Evolutionary conservation across 2,888 invertebrate species (phyloP).

Genomic region (Ophonus ardosiacus): DNA sequence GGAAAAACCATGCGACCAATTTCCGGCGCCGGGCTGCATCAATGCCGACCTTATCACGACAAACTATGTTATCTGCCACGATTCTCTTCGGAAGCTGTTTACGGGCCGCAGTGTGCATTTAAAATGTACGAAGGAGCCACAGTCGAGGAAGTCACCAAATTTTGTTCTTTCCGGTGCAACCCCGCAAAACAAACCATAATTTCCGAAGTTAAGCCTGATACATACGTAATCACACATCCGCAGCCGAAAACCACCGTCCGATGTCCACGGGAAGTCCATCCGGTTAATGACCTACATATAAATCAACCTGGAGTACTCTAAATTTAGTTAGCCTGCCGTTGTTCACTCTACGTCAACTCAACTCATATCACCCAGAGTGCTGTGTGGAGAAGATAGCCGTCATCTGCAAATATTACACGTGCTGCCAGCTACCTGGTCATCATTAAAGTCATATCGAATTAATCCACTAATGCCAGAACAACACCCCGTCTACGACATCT

Average conservation of each 20-base stretch:
- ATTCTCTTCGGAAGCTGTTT: constrained; percentile 17
- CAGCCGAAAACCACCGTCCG: not conserved
- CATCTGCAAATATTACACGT: not conserved
- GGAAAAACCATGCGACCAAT: constrained; percentile 34
- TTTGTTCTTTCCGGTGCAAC: too few relatives aligned
- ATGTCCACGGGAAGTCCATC: not conserved
- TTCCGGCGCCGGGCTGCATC: not conserved
- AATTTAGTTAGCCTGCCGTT: constrained; percentile 3
- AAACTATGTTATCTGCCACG: constrained; percentile 43
- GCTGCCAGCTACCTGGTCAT: constrained; percentile 18
- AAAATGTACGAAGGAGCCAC: not conserved
- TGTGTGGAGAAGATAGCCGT: constrained; percentile 5
- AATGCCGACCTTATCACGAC: constrained; percentile 55
- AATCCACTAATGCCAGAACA: not conserved
- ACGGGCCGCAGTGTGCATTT: constrained; percentile 51
- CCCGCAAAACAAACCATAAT: too few relatives aligned
- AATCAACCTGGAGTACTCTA: not conserved
- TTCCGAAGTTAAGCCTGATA: too few relatives aligned
- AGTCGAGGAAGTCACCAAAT: not conserved
- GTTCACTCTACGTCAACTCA: not conserved
- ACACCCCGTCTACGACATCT: not conserved
- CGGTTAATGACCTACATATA: not conserved
- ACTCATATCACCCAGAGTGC: not conserved
- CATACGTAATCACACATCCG: too few relatives aligned
- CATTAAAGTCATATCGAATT: not conserved